Evolutionary conservation across 2,797 vertebrate species (phyloP).

Genomic region (Toxotes lorentzi): DNA sequence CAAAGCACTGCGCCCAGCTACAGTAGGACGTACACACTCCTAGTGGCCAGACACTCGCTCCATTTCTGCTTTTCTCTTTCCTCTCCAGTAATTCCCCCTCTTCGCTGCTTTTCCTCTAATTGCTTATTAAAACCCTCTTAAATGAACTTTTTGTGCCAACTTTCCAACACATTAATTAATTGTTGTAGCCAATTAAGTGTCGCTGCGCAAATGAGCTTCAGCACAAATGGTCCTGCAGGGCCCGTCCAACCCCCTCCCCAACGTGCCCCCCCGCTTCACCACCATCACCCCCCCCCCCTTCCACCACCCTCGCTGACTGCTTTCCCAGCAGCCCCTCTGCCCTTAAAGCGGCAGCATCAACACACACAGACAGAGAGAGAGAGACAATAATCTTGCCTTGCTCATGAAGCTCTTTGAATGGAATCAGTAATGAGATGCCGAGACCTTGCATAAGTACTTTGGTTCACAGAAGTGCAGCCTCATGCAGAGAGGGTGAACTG

Average conservation of each 20-base stretch:
- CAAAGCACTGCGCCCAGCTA: slow-evolving; percentile 24
- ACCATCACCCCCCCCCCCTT: slow-evolving; percentile 4
- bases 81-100: slow-evolving; percentile 81
- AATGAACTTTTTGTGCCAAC: slow-evolving; percentile 95
- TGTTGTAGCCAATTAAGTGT: slow-evolving; percentile 99
- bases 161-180: slow-evolving; percentile 99
- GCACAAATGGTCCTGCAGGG: slow-evolving; percentile 98
- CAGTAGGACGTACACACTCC: slow-evolving; percentile 37
- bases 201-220: slow-evolving; percentile 98
- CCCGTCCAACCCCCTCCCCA: slow-evolving; percentile 60
- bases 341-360: slow-evolving; percentile 77
- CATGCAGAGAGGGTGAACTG: slow-evolving; percentile 57
- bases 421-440: slow-evolving; percentile 56
- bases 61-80: slow-evolving; percentile 72
- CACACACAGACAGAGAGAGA: slow-evolving; percentile 22
- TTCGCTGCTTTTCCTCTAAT: slow-evolving; percentile 84
- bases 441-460: slow-evolving; percentile 54
- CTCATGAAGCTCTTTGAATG: slow-evolving; percentile 49
- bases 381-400: slow-evolving; percentile 37
- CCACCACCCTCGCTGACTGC: slow-evolving; percentile 55
- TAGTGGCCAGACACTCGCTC: slow-evolving; percentile 65
- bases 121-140: slow-evolving; percentile 90
- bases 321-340: slow-evolving; percentile 79
- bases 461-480: slow-evolving; percentile 58
- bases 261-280: slow-evolving; percentile 5